These are phyloP conservation scores for Barnardius zonarius DNA, from an alignment of 2,113 vertebrate genomes.

Conservation along the genomic window DNA sequence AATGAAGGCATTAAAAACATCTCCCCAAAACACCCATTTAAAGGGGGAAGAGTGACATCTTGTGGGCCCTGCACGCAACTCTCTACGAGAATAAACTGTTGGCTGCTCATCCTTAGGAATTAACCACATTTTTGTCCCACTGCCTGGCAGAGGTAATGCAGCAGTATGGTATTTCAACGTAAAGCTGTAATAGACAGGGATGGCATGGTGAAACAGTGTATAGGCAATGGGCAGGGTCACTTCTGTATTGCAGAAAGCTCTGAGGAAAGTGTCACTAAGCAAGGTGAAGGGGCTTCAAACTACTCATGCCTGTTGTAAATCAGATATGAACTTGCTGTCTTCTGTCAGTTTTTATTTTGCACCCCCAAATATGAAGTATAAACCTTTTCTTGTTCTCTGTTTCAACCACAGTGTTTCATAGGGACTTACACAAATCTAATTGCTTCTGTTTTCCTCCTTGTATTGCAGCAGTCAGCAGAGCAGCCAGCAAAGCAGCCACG, in stretches of 20 bases:
- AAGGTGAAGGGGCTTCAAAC: background rate
- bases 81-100: background rate
- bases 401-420: background rate
- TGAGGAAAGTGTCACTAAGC: too few relatives aligned
- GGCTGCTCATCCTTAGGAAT: fast-evolving
- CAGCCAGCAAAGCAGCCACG: slow-evolving; percentile 91
- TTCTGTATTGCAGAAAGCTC: background rate
- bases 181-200: background rate
- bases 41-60: slow-evolving; percentile 68
- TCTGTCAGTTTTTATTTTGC: background rate
- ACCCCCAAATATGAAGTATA: fast-evolving
- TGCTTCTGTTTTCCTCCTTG: background rate
- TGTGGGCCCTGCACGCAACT: slow-evolving; percentile 28
- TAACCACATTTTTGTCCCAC: fast-evolving
- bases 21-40: fast-evolving
- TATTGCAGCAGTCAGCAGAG: slow-evolving; percentile 84
- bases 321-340: fast-evolving
- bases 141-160: fast-evolving
- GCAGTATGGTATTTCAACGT: background rate
- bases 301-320: fast-evolving
- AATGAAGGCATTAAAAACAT: fast-evolving
- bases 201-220: fast-evolving
- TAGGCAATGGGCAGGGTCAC: too few relatives aligned
- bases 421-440: background rate
- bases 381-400: background rate